phyloP scores from a whole-genome alignment of 2,888 invertebrate species.

The Eucera pruinosa region DNA sequence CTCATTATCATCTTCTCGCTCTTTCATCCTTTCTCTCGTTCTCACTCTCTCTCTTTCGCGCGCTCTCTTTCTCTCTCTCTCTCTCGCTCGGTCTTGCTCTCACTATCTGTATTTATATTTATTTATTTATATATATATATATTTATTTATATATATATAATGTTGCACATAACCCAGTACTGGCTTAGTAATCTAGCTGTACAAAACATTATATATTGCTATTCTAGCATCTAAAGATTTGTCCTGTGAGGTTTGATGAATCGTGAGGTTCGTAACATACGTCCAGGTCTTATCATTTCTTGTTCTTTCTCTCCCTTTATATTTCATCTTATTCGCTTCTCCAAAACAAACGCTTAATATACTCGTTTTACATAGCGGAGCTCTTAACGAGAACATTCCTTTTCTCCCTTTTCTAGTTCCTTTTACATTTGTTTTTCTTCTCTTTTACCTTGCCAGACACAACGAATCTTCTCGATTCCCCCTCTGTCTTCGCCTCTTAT shows the following conservation, averaged over 20 bases:
- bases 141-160: slow-evolving; percentile 76
- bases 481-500: slow-evolving; percentile 39
- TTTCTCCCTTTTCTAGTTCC: slow-evolving; percentile 1
- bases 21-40: slow-evolving; percentile 30
- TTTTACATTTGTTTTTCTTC: slow-evolving; percentile 2
- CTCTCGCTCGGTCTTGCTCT: too few relatives aligned
- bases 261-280: slow-evolving; percentile 70
- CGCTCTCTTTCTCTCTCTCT: slow-evolving; percentile 24
- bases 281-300: slow-evolving; percentile 37
- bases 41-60: slow-evolving; percentile 43
- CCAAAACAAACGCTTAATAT: neutral
- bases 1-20: slow-evolving; percentile 23
- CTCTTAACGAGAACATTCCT: neutral
- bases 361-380: neutral
- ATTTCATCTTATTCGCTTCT: neutral
- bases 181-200: slow-evolving; percentile 84
- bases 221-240: slow-evolving; percentile 81
- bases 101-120: slow-evolving; percentile 28
- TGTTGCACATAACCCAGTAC: slow-evolving; percentile 84
- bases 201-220: slow-evolving; percentile 83
- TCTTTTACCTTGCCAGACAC: neutral
- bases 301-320: slow-evolving; percentile 24
- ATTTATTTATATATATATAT: slow-evolving; percentile 30
- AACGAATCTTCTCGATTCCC: slow-evolving; percentile 13
- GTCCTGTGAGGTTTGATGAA: slow-evolving; percentile 81